These are phyloP conservation scores for Drosophila littoralis DNA, from an alignment of 1,140 invertebrate species.

Conservation along the genomic window DNA sequence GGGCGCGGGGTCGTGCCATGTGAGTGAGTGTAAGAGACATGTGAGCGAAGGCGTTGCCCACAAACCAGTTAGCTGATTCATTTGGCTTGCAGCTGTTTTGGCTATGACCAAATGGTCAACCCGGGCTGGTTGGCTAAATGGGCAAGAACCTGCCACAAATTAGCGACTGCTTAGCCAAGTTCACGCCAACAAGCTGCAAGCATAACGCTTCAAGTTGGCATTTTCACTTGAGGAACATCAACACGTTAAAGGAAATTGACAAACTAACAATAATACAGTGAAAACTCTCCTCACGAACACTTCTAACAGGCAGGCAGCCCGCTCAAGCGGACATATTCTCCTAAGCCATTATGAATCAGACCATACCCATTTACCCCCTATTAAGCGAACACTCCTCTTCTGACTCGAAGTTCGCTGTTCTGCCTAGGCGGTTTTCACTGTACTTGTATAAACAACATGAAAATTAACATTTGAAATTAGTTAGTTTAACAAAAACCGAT, in stretches of 20 bases:
- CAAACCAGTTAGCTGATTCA: slow-evolving; percentile 53
- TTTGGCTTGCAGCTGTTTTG: slow-evolving; percentile 39
- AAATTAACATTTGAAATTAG: not conserved
- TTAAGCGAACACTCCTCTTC: no score
- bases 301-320: no score
- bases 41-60: slow-evolving; percentile 19
- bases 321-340: no score
- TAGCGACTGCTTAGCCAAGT: not conserved
- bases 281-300: no score
- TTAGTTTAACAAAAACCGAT: not conserved
- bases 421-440: no score
- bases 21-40: slow-evolving; percentile 6
- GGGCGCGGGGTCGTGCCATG: not conserved
- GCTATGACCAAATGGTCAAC: slow-evolving; percentile 13
- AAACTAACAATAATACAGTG: not conserved
- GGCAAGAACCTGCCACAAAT: slow-evolving; percentile 21
- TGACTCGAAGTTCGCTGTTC: no score
- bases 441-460: no score
- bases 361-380: no score
- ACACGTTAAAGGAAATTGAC: not conserved
- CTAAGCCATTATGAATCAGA: no score
- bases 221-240: not conserved
- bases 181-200: not conserved
- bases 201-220: not conserved
- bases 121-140: slow-evolving; percentile 12